phyloP scores from a whole-genome alignment of 2,113 vertebrate species.

The Nyctibius bracteatus region DNA sequence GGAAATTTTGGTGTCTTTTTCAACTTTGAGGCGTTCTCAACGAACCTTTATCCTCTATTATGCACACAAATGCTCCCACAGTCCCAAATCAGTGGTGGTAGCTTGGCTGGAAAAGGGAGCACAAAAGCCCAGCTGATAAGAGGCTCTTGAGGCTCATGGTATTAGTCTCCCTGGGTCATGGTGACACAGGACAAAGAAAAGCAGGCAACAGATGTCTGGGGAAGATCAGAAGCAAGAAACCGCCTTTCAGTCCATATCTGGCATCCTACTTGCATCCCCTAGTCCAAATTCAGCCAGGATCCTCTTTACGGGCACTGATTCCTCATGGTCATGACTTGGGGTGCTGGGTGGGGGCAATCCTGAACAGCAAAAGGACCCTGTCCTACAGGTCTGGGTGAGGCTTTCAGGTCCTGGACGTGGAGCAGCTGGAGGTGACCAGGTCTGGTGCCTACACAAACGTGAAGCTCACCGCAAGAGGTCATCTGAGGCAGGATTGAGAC shows the following conservation, averaged over 20 bases:
- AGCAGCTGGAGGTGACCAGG: neutral
- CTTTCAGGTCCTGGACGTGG: neutral
- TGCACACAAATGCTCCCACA: neutral
- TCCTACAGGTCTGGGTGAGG: neutral
- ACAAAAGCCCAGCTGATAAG: neutral
- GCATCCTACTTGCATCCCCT: neutral
- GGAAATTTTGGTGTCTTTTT: conserved; percentile 38
- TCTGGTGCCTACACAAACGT: neutral
- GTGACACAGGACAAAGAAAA: neutral
- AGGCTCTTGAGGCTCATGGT: neutral
- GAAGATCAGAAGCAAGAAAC: neutral
- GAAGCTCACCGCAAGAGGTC: neutral
- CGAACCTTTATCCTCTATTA: neutral
- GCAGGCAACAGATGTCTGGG: neutral
- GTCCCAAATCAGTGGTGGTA: neutral
- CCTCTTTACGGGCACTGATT: neutral
- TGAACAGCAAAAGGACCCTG: neutral
- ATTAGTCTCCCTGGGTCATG: neutral
- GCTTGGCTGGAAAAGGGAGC: neutral
- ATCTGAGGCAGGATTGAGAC: neutral
- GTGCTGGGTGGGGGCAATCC: rapidly evolving
- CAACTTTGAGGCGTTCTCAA: conserved; percentile 1
- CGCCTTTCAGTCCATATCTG: neutral
- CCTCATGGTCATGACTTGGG: neutral
- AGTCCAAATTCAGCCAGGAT: neutral